A percentile compares a stretch with the other conserved stretches of the same genome.
Evolutionary conservation across 2,888 invertebrate genomes (phyloP).

Genomic region (Iselma pallidipennis): DNA sequence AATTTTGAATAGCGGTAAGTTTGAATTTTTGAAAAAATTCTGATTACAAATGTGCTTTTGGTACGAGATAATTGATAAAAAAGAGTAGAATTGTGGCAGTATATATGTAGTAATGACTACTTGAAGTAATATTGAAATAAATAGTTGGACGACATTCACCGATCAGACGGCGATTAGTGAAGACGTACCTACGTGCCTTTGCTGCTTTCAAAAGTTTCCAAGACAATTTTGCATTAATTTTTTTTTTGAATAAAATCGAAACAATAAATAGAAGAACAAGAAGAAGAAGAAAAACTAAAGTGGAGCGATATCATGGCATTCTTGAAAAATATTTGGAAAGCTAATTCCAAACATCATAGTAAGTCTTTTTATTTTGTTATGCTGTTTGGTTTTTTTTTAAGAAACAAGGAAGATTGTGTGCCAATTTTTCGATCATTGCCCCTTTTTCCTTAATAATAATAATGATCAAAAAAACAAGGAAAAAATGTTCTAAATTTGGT

Average conservation of each 20-base stretch:
- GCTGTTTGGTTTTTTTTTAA: not conserved
- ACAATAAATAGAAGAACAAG: not conserved
- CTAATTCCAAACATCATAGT: constrained; percentile 71
- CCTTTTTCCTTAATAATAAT: not conserved
- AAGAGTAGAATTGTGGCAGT: too few relatives aligned
- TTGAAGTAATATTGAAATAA: not conserved
- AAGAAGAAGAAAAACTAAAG: too few relatives aligned
- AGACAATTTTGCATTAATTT: too few relatives aligned
- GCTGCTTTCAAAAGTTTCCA: not conserved
- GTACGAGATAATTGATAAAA: too few relatives aligned
- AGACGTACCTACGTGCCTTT: constrained; percentile 14
- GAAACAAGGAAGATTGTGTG: not conserved
- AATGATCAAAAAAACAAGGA: not conserved
- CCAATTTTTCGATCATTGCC: not conserved
- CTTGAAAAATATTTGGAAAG: constrained; percentile 68
- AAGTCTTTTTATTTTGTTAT: too few relatives aligned
- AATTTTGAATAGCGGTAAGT: not conserved
- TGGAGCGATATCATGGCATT: constrained; percentile 58
- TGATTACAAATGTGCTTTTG: too few relatives aligned
- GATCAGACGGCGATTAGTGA: constrained; percentile 23
- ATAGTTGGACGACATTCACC: constrained; percentile 22
- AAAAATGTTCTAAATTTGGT: not conserved
- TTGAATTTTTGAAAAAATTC: not conserved
- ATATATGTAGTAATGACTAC: constrained; percentile 8
- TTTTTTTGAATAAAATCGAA: not conserved